Percentiles rank a stretch among this genome's conserved stretches.
These are phyloP conservation scores for Drosophila nasuta DNA, from an alignment of 1,140 invertebrate species.

Conservation along the genomic window DNA sequence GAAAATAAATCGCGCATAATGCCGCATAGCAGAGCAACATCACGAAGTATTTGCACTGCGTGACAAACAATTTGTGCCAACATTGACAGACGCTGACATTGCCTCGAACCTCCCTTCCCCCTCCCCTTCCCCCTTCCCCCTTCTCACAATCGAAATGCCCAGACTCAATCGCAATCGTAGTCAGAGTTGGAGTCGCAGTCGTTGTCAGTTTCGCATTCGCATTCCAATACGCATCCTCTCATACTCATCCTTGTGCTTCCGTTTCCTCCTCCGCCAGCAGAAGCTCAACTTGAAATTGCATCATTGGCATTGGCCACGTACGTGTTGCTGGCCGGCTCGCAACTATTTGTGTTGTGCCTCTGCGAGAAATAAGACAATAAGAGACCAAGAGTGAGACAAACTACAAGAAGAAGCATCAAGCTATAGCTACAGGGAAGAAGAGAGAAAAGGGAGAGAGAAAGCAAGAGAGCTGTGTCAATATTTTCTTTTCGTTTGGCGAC, in stretches of 20 bases:
- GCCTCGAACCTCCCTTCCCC: not conserved
- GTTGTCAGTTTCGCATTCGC: not conserved
- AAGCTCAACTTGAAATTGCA: conserved; percentile 23
- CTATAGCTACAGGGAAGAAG: not conserved
- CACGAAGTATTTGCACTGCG: conserved; percentile 85
- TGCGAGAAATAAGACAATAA: conserved; percentile 33
- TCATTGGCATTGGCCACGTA: conserved; percentile 25
- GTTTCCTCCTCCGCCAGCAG: conserved; percentile 17
- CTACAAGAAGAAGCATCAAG: not conserved
- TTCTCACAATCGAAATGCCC: not conserved
- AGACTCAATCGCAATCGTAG: not conserved
- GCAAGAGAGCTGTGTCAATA: conserved; percentile 52
- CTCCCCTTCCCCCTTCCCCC: too few relatives aligned
- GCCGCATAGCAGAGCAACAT: conserved; percentile 80
- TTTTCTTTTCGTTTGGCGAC: conserved; percentile 55
- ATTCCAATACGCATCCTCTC: conserved; percentile 10
- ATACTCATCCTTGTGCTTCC: conserved; percentile 31
- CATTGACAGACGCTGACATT: conserved; percentile 67
- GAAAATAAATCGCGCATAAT: conserved; percentile 84
- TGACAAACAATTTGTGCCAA: conserved; percentile 85
- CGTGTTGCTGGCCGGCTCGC: conserved; percentile 9
- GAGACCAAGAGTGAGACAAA: conserved; percentile 13
- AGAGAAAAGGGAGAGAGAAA: not conserved
- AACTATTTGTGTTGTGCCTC: conserved; percentile 37
- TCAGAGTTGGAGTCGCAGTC: not conserved